Percentiles rank a stretch among this genome's conserved stretches.
Conservation (phyloP, 2,113 vertebrate genomes). For the Corythaeola cristata region DNA sequence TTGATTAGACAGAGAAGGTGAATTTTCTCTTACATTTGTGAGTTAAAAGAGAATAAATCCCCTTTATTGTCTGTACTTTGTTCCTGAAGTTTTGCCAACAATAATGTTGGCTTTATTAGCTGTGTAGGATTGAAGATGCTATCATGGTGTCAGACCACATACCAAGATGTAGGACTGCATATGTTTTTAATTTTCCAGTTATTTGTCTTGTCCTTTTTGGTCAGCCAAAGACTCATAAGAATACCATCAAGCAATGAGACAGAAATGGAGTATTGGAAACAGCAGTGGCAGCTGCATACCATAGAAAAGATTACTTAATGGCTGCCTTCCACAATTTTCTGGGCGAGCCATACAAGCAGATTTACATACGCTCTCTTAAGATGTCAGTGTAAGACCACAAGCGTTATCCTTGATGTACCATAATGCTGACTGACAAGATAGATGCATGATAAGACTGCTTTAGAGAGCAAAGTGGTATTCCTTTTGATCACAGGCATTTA, state of each 20-base stretch:
- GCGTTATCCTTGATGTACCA: background rate
- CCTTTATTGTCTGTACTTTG: background rate
- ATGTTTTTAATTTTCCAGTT: constrained; percentile 41
- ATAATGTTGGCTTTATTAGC: constrained; percentile 7
- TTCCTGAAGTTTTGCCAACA: constrained; percentile 30
- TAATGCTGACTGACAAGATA: constrained; percentile 42
- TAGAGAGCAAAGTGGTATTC: background rate
- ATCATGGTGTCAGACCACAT: constrained; percentile 37
- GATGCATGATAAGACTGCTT: background rate
- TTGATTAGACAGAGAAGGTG: background rate
- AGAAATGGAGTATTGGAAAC: background rate
- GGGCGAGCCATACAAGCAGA: background rate
- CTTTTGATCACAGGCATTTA: constrained; percentile 50
- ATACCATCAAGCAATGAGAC: background rate
- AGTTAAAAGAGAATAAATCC: background rate
- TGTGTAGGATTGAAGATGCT: background rate
- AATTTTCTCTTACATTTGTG: background rate
- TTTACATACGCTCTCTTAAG: constrained; percentile 14
- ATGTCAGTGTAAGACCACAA: constrained; percentile 20
- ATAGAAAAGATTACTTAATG: background rate
- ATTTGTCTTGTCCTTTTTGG: constrained; percentile 32
- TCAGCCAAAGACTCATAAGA: background rate
- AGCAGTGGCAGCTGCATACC: background rate
- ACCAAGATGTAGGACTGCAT: background rate
- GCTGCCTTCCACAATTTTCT: background rate